Conservation (phyloP, 1,140 invertebrate species). For the Apis dorsata region DNA sequence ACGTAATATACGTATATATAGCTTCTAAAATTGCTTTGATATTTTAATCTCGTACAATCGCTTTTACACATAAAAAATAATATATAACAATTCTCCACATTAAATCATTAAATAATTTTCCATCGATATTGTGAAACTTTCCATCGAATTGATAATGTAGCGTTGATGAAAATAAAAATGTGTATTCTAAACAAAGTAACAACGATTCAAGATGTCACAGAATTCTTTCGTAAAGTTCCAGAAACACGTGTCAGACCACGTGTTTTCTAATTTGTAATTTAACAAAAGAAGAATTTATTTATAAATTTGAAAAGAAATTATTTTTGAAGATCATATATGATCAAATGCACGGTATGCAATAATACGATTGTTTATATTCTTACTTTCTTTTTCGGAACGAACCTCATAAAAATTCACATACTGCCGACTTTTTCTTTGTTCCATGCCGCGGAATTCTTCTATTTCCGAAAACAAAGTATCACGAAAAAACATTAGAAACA, state of each 20-base stretch:
- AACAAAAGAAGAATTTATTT: neutral
- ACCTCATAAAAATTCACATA: slow-evolving; percentile 14
- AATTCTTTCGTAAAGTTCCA: neutral
- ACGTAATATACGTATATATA: neutral
- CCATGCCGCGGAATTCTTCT: neutral
- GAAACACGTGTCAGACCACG: slow-evolving; percentile 28
- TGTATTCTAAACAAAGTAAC: neutral
- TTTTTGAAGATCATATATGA: no score
- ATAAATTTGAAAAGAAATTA: no score
- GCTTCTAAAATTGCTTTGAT: neutral
- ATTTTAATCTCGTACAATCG: neutral
- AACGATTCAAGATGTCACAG: no score
- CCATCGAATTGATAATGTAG: no score
- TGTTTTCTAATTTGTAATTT: neutral
- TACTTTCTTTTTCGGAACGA: neutral
- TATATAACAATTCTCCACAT: neutral
- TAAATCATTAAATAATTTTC: neutral
- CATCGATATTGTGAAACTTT: no score
- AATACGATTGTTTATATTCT: neutral
- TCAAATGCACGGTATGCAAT: no score
- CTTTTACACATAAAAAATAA: no score
- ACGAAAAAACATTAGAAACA: neutral
- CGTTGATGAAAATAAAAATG: neutral
- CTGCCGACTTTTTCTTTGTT: neutral
- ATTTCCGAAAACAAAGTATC: neutral